These are phyloP conservation scores for Bagarius yarrelli DNA, from an alignment of 2,113 vertebrate genomes.

Conservation along the genomic window DNA sequence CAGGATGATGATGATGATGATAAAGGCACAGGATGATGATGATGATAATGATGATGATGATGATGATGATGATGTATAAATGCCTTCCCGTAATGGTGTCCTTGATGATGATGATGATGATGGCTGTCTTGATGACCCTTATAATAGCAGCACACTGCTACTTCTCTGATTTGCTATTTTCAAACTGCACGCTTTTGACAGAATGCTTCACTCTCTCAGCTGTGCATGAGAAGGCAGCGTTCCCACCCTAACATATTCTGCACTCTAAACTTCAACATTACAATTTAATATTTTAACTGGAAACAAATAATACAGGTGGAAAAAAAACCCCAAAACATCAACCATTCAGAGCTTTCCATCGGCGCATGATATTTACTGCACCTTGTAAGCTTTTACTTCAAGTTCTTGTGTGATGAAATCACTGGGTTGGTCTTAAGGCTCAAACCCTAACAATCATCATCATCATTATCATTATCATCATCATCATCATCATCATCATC, in stretches of 20 bases:
- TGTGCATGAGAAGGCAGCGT: slow-evolving; percentile 36
- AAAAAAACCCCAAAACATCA: not conserved
- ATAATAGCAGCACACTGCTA: slow-evolving; percentile 64
- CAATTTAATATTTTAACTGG: not conserved
- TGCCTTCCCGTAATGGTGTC: slow-evolving; percentile 72
- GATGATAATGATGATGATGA: slow-evolving; percentile 71
- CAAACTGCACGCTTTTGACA: slow-evolving; percentile 60
- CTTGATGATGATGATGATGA: slow-evolving; percentile 79
- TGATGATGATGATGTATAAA: slow-evolving; percentile 75
- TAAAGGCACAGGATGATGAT: slow-evolving; percentile 62
- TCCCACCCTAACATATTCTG: slow-evolving; percentile 28
- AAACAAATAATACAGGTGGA: not conserved
- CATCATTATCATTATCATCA: not conserved
- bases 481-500: not conserved
- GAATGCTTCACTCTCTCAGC: slow-evolving; percentile 54
- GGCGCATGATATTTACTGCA: not conserved
- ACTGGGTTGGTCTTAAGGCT: not conserved
- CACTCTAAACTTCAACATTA: slow-evolving; percentile 10
- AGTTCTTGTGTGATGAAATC: not conserved
- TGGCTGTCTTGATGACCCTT: slow-evolving; percentile 72
- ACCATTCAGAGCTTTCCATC: not conserved
- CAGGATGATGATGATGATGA: slow-evolving; percentile 63
- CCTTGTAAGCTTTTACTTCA: not conserved
- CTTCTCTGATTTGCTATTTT: slow-evolving; percentile 64
- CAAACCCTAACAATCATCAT: not conserved